Evolutionary conservation across 2,888 invertebrate species (phyloP), one percentile per base, ranked within the genome.

Genomic region (Patella caerulea): DNA sequence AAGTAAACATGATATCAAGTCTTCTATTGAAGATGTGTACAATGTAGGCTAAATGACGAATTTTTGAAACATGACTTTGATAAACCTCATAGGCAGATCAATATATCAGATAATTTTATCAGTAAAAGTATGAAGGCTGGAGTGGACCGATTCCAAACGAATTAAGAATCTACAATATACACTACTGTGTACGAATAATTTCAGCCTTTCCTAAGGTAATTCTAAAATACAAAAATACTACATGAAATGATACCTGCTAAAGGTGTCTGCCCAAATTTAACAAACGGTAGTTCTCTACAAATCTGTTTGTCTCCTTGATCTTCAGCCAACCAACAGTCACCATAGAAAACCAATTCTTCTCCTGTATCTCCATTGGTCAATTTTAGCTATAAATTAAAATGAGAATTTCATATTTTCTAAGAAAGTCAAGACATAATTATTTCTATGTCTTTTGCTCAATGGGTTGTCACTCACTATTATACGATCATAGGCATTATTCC

Each of bases 251-350:
- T 76, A 90, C 90, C 83, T 78, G 89, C 88, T 17, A 86, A 79
- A 71, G 86, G 80, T 72, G 85, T 80, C 34, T 79, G 76, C 15
- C 85, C 85, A 59, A 85, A 84, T 72, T 82, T 79, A 4, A 82
- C 76, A 19, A 86, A 81, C n/a, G 88, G 86, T 75, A 87, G 81
- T 78, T 90, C 90, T 56, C 89, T 81, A 72, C 84, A 83, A 19
- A 86, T 81, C 78, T 86, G 85, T 75, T 86, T 85, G 82, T 88
- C 89, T 72, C 86, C 88, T 71, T 86, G 82, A 74, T 89, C 88
- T 24, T 83, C 80, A 52, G 88, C 85, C 74, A 90, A 81, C 90
- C 90, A 90, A 45, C 88, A 83, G 79, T 90, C 85, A 17, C 88
- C 78, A 74, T 86, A 86, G 76, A 90, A 85, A 56, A 85, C 76